Evolutionary conservation across 1,140 invertebrate genomes (phyloP).

Genomic region (Ceratoteleas bidentatus): DNA sequence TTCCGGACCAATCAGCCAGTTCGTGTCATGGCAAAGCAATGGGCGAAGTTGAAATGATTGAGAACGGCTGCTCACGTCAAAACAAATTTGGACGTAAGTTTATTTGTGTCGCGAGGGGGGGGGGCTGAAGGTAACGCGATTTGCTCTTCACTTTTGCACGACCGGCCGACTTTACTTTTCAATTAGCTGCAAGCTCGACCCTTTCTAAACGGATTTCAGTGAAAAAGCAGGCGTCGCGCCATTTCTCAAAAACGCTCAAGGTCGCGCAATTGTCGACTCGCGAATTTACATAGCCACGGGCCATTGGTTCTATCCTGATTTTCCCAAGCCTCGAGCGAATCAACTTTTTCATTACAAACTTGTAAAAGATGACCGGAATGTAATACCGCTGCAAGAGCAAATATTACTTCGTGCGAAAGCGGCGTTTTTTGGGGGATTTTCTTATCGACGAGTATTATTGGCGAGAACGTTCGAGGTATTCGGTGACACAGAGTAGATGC

Average conservation of each 20-base stretch:
- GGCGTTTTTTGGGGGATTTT: not conserved
- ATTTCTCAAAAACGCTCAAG: constrained; percentile 28
- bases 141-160: not conserved
- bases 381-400: constrained; percentile 28
- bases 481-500: no score
- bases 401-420: constrained; percentile 1
- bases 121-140: constrained; percentile 1
- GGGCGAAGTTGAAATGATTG: constrained; percentile 55
- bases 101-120: constrained; percentile 1
- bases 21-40: constrained; percentile 5
- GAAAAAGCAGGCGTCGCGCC: constrained; percentile 7
- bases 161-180: constrained; percentile 11
- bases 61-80: constrained; percentile 46
- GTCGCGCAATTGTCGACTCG: constrained; percentile 34
- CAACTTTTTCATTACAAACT: constrained; percentile 39
- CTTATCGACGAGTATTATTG: no score
- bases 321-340: constrained; percentile 32
- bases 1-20: not conserved
- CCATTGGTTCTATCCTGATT: constrained; percentile 40
- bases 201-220: constrained; percentile 22
- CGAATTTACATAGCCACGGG: constrained; percentile 28
- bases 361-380: constrained; percentile 24
- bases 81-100: constrained; percentile 23
- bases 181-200: constrained; percentile 25
- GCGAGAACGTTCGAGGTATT: no score